Evolutionary conservation across 2,797 vertebrate species (phyloP).

Genomic region (Pipistrellus nathusii): DNA sequence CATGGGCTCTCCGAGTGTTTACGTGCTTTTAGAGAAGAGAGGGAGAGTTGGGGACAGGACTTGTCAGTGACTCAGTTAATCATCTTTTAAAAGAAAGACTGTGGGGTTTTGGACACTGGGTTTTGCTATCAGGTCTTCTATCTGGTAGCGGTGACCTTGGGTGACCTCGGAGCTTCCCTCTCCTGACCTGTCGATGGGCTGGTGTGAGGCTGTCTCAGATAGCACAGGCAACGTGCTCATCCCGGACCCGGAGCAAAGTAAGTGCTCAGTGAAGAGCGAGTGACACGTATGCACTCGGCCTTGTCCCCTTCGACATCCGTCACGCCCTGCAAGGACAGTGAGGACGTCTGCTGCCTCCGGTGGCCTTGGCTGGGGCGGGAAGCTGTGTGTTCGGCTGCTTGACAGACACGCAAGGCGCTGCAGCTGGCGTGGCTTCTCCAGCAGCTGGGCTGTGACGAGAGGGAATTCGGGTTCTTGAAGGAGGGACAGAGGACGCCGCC

Average conservation of each 20-base stretch:
- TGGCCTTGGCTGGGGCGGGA: background rate
- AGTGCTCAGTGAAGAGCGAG: background rate
- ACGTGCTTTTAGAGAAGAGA: background rate
- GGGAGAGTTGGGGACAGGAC: background rate
- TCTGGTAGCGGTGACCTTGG: background rate
- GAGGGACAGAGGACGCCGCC: slow-evolving; percentile 56
- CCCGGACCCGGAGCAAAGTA: background rate
- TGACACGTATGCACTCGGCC: accelerated
- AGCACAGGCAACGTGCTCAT: background rate
- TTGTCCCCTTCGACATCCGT: background rate
- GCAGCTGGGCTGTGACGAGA: slow-evolving; percentile 74
- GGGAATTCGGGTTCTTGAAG: slow-evolving; percentile 69
- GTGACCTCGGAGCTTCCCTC: background rate
- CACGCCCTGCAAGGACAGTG: background rate
- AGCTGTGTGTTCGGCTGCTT: background rate
- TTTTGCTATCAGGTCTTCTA: background rate
- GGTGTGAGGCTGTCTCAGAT: background rate
- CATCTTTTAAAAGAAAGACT: background rate
- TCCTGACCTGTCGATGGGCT: background rate
- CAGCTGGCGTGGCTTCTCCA: slow-evolving; percentile 71
- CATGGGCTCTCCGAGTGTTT: background rate
- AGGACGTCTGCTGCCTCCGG: background rate
- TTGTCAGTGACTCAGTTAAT: background rate
- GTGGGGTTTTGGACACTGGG: background rate
- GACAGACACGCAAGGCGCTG: slow-evolving; percentile 34